Evolutionary conservation across 2,797 vertebrate genomes (phyloP), one percentile per base, ranked within the genome.

Genomic region (Lepilemur septentrionalis): DNA sequence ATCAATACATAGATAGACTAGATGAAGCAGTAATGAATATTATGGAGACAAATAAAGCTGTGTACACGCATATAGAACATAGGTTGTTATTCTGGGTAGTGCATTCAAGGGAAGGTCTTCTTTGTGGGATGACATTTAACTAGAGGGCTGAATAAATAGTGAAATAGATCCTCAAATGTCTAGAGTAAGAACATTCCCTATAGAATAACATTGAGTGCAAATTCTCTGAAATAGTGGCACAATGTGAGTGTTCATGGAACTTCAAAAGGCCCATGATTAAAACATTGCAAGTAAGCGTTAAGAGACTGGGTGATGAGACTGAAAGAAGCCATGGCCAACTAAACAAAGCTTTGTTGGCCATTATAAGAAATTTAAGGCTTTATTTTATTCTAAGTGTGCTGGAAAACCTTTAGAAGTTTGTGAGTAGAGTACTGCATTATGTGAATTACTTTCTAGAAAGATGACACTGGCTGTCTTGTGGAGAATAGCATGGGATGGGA

Each of bases 71-170:
- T 46, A 78, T 17, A 73, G 25, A 88, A 5, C 46, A 12, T 23
- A 38, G n/a, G 8, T 22, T 67, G 13, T 59, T 92, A 63, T 83
- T 94, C 84, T 81, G 89, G 30, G 50, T 59, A 84, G 61, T 59
- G 7, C 12, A 46, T 72, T 95, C 43, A 81, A 81, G 43, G n/a
- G 25, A 79, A 73, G 28, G 3, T 38, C 43, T 89, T 18, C 30
- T 95, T 88, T 20, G 72, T 69, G 9, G 41, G 67, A 41, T 95
- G 30, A 15, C 32, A 57, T 85, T 89, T 93, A 92, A 82, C 28
- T 85, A 85, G 91, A 91, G 50, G 18, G 52, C 35, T 93, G 32
- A 94, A 61, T 70, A 57, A 87, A 93, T 95, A 92, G 59, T 91
- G 43, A 91, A 88, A 38, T 82, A 22, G 43, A 89, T 20, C 38